Evolutionary conservation across 2,888 invertebrate genomes (phyloP), one percentile per base, ranked within the genome.

Genomic region (Ophraella communa): DNA sequence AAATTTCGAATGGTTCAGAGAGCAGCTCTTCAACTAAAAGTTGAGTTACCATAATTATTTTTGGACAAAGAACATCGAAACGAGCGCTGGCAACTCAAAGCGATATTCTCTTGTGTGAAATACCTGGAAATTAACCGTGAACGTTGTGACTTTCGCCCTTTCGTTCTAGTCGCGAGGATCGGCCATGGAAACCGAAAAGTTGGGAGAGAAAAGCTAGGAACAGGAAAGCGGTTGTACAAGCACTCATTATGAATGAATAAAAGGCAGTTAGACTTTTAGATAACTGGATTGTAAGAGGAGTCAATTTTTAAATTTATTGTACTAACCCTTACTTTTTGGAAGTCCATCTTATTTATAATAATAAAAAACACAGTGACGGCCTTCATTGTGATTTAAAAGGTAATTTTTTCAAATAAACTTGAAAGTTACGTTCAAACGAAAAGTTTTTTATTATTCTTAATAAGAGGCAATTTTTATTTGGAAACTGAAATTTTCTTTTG

Each of bases 81-180:
- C 42, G 55, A 53, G 60, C 61, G n/a, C n/a, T n/a, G 64, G 44
- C 52, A 53, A 33, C 64, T 59, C 64, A 61, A 64, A 64, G 61
- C 60, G 60, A 64, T 64, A 53, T 76, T 74, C 76, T n/a, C n/a
- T n/a, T 73, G 76, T 77, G 77, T 73, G 78, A 77, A 79, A 78
- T 78, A 79, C 79, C 79, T 79, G 79, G 77, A 79, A 79, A 79
- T 79, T 79, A 79, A 78, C 76, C 77, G 77, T 78, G 79, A 79
- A 78, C 75, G 70, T 65, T 66, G n/a, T n/a, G 64, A 56, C 59
- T 64, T 57, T 68, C 62, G 51, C 57, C 55, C 45, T 61, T 68
- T 67, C 62, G 69, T 68, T 67, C 27, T 24, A 27, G 47, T 51
- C 49, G n/a, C n/a, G 59, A 33, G 49, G 21, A 45, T 49, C 39